Base-by-base conservation (phyloP, 2,797 vertebrate species). In the Leptodactylus fallax region DNA sequence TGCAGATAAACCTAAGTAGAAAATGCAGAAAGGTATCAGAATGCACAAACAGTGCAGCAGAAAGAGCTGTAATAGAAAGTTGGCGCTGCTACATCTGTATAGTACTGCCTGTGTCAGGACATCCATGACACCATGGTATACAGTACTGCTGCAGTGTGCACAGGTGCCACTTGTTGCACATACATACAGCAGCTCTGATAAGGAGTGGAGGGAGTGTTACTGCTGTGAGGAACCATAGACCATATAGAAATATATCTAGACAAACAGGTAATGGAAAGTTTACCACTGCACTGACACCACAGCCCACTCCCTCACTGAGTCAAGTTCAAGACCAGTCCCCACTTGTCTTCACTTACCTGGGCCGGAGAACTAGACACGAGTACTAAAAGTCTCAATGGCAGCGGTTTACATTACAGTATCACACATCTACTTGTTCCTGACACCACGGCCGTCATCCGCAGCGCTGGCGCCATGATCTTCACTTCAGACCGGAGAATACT, bases 401-500 rank as follows among this genome's bases (percentile, higher is more conserved):
- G 25, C 9, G 10, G 25, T 10, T 53, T 36, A 53, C 49, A 47
- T 65, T 87, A 74, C 19, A 61, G 23, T 17, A 80, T 21, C 55
- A 27, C 55, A 21, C 53, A 58, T 58, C 61, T 60, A 45, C 12
- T 72, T 23, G 19, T 11, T 45, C n/a, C 76, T 63, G 61, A 78
- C 81, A 47, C 80, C 49, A 12, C 81, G 36, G 63, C 82, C 81
- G 81, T 71, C 51, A 69, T 14, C 87, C 19, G 82, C 21, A 55
- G 65, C 36, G n/a, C 80, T 58, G 63, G 82, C 87, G 87, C 87
- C 87, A 88, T 88, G 65, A 85, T 88, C 87, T 51, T 85, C 49
- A 72, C 87, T 88, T 65, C 65, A 12, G 63, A 88, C 81, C 76
- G 82, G 87, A 88, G 81, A 85, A 88, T 88, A 88, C 87, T 88